Evolutionary conservation across 2,113 vertebrate genomes (phyloP), one percentile per base, ranked within the genome.

Genomic region (Trochalopteron elliotii): DNA sequence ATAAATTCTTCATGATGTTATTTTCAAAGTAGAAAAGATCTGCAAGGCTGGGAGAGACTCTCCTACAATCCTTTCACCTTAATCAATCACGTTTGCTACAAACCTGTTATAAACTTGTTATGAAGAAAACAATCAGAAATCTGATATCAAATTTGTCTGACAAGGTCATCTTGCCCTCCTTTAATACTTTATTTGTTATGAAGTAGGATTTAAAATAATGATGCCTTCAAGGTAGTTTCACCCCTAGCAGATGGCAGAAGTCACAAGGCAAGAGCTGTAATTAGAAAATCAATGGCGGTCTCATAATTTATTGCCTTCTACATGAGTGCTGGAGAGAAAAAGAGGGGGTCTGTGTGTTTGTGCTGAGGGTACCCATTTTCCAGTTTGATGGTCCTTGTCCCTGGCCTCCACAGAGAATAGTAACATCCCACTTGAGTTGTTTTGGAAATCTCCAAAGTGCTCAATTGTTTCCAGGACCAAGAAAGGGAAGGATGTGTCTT

Each of bases 31-130:
- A 90, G 40, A 22, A 65, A 80, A 80, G 49, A 71, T 71, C 40
- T 0, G 0, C 86, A 52, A 83, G 79, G 76, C 55, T 83, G 45
- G 50, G 22, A 76, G 37, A 89, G 13, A 56, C 63, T 72, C 53
- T 83, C n/a, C 59, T 77, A 21, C 57, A 91, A 89, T 89, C 83
- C n/a, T 92, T 96, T 87, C 59, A 83, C 55, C 50, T 50, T 90
- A 80, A 65, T 90, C 86, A 83, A 69, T 64, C 50, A 81, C 12
- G 4, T 61, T 57, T 80, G 44, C 12, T 53, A 24, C 33, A 87
- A 53, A 69, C 28, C 28, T 60, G 49, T 83, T 55, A 76, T 13
- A 42, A 95, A 86, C n/a, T 60, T 77, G 44, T 60, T 69, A 77
- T 33, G 84, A 83, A 94, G 68, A 76, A 75, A 80, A 90, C 65